These are phyloP conservation scores for Tetramorium bicarinatum DNA, from an alignment of 2,888 invertebrate species.

Conservation along the genomic window DNA sequence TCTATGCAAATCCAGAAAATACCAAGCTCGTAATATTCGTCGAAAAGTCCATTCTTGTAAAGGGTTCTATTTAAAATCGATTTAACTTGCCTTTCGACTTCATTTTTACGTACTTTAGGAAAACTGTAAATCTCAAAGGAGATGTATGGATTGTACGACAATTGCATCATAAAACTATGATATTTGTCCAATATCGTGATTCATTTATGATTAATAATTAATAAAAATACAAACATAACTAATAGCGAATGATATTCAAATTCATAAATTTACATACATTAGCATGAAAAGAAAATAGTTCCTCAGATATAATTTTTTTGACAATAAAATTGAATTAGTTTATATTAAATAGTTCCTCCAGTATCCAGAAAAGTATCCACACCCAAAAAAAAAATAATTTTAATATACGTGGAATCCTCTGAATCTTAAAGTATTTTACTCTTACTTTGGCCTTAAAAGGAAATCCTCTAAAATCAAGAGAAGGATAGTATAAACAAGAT, in stretches of 20 bases:
- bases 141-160: neutral
- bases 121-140: conserved; percentile 5
- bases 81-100: conserved; percentile 47
- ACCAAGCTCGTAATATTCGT: conserved; percentile 58
- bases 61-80: conserved; percentile 73
- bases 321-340: neutral
- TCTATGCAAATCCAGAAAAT: conserved; percentile 70
- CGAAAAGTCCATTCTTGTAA: conserved; percentile 68
- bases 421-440: too few relatives aligned
- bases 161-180: neutral
- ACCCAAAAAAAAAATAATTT: too few relatives aligned
- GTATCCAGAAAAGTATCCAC: neutral
- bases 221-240: neutral
- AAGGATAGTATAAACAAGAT: too few relatives aligned
- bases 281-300: neutral
- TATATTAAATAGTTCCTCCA: neutral
- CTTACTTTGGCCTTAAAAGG: too few relatives aligned
- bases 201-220: neutral
- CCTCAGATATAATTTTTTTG: neutral
- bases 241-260: neutral
- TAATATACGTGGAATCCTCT: too few relatives aligned
- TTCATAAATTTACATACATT: neutral
- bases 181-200: neutral
- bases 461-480: too few relatives aligned
- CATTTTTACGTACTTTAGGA: conserved; percentile 1